Evolutionary conservation across 2,888 invertebrate species (phyloP).

Genomic region (Cantharis nigra): DNA sequence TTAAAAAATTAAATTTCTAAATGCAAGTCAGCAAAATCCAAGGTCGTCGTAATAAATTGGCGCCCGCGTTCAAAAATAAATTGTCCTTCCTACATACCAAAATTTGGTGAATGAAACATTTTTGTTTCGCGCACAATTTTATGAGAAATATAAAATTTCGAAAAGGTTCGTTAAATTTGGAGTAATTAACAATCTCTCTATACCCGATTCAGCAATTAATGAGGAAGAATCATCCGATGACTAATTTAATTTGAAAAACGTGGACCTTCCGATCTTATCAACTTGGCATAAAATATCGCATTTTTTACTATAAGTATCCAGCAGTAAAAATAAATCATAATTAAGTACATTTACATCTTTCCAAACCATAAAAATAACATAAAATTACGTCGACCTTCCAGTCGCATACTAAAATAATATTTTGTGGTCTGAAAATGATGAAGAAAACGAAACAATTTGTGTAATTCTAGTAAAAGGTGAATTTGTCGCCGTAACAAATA

Average conservation of each 20-base stretch:
- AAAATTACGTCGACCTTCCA: not conserved
- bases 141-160: not conserved
- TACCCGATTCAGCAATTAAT: not conserved
- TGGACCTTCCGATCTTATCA: not conserved
- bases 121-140: not conserved
- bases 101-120: not conserved
- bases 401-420: not conserved
- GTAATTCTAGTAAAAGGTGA: not conserved
- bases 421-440: not conserved
- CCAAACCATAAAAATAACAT: not conserved
- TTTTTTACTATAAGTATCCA: not conserved
- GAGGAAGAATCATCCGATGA: not conserved
- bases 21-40: not conserved
- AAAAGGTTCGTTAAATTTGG: not conserved
- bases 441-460: not conserved
- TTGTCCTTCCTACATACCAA: not conserved
- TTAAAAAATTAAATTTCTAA: not conserved
- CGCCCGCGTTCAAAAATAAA: not conserved
- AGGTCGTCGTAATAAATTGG: not conserved
- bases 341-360: not conserved
- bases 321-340: not conserved
- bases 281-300: not conserved
- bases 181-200: not conserved
- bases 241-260: not conserved
- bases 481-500: no score